phyloP scores from a whole-genome alignment of 2,113 vertebrate species.

The Dasyprocta punctata region DNA sequence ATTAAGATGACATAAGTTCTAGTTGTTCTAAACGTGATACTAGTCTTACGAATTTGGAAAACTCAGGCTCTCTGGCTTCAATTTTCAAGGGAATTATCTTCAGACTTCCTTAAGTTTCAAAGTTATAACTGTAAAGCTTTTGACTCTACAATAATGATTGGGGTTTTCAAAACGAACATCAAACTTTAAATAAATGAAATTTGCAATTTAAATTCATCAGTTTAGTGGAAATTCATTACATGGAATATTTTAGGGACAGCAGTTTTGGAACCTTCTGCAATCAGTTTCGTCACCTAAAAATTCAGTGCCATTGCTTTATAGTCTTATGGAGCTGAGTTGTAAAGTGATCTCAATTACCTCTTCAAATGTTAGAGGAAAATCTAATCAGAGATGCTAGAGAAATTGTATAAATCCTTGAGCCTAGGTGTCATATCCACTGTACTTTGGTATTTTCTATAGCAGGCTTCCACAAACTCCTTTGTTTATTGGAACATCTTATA shows the following conservation, averaged over 20 bases:
- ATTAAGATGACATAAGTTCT: not conserved
- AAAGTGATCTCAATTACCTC: not conserved
- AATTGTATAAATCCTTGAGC: not conserved
- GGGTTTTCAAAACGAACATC: not conserved
- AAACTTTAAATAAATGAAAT: not conserved
- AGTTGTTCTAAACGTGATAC: not conserved
- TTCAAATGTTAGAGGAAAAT: constrained; percentile 55
- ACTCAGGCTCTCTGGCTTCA: not conserved
- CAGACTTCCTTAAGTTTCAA: not conserved
- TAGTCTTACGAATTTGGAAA: constrained; percentile 1
- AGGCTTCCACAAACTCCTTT: not conserved
- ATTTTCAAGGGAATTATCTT: not conserved
- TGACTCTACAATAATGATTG: not conserved
- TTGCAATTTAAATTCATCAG: not conserved
- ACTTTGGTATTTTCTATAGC: not conserved
- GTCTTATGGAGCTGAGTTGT: constrained; percentile 36
- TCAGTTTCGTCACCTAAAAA: constrained; percentile 27
- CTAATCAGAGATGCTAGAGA: constrained; percentile 35
- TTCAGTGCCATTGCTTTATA: constrained; percentile 47
- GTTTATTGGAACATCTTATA: not conserved
- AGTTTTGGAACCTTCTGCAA: not conserved
- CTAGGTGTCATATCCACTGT: not conserved
- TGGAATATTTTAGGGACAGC: not conserved
- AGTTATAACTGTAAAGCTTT: not conserved
- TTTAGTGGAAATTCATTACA: not conserved